Percentiles rank a stretch among this genome's conserved stretches.
Conservation (phyloP, 2,888 invertebrate species). For the Clusia tigrina region DNA sequence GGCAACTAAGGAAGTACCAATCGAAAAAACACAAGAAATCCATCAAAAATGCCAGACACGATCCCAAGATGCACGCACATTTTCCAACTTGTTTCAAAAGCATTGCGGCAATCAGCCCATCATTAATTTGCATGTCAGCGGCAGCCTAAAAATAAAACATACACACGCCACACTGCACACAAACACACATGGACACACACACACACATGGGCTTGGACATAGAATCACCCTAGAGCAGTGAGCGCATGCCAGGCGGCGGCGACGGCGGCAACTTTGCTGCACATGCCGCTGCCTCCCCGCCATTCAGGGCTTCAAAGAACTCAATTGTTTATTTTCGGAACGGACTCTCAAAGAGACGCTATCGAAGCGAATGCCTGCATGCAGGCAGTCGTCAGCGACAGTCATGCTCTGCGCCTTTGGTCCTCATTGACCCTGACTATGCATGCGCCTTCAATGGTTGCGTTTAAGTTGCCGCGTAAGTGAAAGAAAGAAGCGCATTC, state of each 20-base stretch:
- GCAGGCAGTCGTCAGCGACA: no score
- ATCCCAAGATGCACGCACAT: no score
- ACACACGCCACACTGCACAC: no score
- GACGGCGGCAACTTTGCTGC: neutral
- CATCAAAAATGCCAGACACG: constrained; percentile 23
- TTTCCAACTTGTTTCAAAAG: constrained; percentile 1
- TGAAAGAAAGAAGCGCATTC: constrained; percentile 1
- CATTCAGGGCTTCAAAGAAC: neutral
- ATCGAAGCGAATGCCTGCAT: no score
- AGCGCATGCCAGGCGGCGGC: neutral
- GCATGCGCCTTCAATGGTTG: no score
- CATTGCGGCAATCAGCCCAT: constrained; percentile 7
- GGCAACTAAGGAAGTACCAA: neutral
- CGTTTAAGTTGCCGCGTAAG: neutral
- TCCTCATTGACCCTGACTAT: no score
- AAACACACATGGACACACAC: no score
- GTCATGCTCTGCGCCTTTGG: no score
- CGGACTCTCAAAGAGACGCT: neutral
- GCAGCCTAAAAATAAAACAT: neutral
- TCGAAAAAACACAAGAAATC: constrained; percentile 12
- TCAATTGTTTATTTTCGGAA: constrained; percentile 28
- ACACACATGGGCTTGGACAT: no score
- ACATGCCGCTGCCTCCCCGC: neutral
- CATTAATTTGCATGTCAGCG: constrained; percentile 31
- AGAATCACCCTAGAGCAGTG: no score